phyloP scores from a whole-genome alignment of 2,113 vertebrate genomes.

The Lamprologus tigripictilis region DNA sequence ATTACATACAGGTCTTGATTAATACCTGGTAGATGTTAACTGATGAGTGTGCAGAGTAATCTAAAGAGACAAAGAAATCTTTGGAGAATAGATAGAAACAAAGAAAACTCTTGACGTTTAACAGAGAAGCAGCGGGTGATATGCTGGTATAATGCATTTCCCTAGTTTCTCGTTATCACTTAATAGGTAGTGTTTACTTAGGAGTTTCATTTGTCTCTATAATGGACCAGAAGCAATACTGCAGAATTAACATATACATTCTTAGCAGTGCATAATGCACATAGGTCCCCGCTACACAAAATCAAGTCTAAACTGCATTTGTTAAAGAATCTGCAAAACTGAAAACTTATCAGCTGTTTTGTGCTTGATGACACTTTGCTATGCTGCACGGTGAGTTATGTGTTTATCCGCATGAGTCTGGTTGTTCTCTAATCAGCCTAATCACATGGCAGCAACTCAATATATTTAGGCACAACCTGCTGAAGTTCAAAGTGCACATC shows the following conservation, averaged over 20 bases:
- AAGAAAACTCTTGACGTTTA: neutral
- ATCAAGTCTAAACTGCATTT: neutral
- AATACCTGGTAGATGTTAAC: neutral
- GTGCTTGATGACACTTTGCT: neutral
- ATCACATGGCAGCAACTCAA: neutral
- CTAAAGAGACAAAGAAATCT: neutral
- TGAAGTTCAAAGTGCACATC: neutral
- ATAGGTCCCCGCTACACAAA: neutral
- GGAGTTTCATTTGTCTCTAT: slow-evolving; percentile 35
- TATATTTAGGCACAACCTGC: neutral
- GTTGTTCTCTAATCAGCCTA: neutral
- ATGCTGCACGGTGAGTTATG: neutral
- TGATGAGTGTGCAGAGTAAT: neutral
- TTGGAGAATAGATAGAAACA: neutral
- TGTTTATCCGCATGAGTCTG: neutral
- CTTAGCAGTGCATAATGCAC: neutral
- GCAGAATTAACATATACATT: slow-evolving; percentile 25
- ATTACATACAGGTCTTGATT: neutral
- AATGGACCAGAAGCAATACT: slow-evolving; percentile 24
- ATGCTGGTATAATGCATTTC: slow-evolving; percentile 5
- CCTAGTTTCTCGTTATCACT: slow-evolving; percentile 18
- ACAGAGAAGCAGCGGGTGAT: neutral
- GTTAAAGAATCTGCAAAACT: neutral
- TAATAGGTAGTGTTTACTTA: slow-evolving; percentile 25
- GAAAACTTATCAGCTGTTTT: neutral